Evolutionary conservation across 2,888 invertebrate species (phyloP).

Genomic region (Coenonympha arcania): DNA sequence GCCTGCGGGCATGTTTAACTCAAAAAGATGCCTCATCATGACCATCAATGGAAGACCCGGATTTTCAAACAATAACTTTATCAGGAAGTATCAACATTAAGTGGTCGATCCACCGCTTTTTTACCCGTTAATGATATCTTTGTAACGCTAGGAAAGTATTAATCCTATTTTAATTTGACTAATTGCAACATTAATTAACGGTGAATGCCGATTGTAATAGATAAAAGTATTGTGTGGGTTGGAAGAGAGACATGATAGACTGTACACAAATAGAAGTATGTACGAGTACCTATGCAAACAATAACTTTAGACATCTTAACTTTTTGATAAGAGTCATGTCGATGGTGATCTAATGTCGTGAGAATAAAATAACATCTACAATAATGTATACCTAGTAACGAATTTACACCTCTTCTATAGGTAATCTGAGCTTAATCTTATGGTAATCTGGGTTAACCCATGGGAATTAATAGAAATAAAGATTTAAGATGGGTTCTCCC

Average conservation of each 20-base stretch:
- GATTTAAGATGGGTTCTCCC: no score
- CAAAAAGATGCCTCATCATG: constrained; percentile 31
- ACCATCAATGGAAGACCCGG: constrained; percentile 26
- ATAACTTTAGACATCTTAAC: background rate
- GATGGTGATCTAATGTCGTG: background rate
- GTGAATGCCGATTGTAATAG: constrained; percentile 32
- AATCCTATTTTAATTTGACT: constrained; percentile 66
- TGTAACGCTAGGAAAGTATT: constrained; percentile 54
- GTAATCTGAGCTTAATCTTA: no score
- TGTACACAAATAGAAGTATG: background rate
- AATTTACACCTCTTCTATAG: no score
- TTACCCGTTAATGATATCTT: constrained; percentile 37
- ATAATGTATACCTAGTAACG: no score
- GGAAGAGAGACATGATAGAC: background rate
- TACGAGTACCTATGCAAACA: background rate
- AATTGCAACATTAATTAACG: constrained; percentile 56
- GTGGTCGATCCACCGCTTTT: constrained; percentile 32
- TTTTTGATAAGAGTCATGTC: background rate
- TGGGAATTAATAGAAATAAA: no score
- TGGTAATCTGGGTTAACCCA: no score
- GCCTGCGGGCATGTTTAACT: constrained; percentile 60
- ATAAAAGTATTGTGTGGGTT: constrained; percentile 20
- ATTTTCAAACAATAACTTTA: background rate
- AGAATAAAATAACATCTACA: no score
- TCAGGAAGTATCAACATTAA: constrained; percentile 27